Evolutionary conservation across 2,797 vertebrate species (phyloP).

Genomic region (Tarsius wallacei): DNA sequence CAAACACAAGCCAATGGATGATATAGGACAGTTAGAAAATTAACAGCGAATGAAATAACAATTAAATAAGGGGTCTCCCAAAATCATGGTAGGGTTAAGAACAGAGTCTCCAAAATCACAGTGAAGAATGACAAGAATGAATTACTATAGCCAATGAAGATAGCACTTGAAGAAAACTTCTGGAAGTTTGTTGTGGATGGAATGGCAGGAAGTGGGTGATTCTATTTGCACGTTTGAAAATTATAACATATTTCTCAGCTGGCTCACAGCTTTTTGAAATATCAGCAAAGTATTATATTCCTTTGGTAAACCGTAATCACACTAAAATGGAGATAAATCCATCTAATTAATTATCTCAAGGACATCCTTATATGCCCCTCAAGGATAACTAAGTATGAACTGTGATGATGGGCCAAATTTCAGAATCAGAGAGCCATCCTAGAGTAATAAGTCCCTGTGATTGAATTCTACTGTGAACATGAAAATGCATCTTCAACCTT

Average conservation of each 20-base stretch:
- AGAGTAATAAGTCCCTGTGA: background rate
- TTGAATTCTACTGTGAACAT: background rate
- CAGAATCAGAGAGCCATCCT: conserved; percentile 53
- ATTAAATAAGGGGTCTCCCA: background rate
- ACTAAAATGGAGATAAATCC: background rate
- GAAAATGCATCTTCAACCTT: background rate
- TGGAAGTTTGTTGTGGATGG: background rate
- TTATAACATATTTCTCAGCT: background rate
- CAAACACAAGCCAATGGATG: background rate
- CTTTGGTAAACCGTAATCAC: conserved; percentile 7
- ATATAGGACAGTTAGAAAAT: background rate
- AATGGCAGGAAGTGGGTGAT: background rate
- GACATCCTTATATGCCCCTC: background rate
- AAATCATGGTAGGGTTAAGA: background rate
- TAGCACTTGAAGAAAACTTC: background rate
- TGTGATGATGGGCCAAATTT: background rate
- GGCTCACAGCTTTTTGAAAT: conserved; percentile 30
- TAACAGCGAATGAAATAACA: conserved; percentile 3
- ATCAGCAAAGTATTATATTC: conserved; percentile 39
- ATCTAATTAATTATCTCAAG: conserved; percentile 55
- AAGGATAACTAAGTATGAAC: conserved; percentile 15
- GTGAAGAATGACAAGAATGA: background rate
- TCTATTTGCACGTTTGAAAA: conserved; percentile 34
- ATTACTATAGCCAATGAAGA: conserved; percentile 35
- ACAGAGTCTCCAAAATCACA: background rate